Evolutionary conservation across 2,113 vertebrate genomes (phyloP).

Genomic region (Ivindomyrus marchei): DNA sequence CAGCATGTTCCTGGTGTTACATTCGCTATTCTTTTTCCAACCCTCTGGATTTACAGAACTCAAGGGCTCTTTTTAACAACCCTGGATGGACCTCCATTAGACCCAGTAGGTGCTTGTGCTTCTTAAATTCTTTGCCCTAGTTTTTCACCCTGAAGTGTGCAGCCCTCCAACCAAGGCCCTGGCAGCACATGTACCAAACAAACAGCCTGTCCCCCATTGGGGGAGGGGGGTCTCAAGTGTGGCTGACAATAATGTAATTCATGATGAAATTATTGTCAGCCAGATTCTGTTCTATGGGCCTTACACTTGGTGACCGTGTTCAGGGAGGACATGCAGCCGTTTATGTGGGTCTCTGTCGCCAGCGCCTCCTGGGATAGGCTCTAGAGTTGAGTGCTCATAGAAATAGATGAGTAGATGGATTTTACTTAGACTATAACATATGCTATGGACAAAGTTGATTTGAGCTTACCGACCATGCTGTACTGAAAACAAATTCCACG

Average conservation of each 20-base stretch:
- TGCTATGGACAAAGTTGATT: not conserved
- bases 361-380: not conserved
- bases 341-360: not conserved
- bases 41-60: not conserved
- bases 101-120: not conserved
- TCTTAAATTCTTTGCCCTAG: not conserved
- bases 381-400: not conserved
- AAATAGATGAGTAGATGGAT: not conserved
- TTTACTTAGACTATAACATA: not conserved
- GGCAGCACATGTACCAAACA: not conserved
- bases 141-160: not conserved
- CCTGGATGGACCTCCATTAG: not conserved
- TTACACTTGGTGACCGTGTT: not conserved
- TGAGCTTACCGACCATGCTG: not conserved
- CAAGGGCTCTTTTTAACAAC: not conserved
- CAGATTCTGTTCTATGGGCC: not conserved
- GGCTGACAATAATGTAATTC: not conserved
- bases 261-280: not conserved
- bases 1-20: not conserved
- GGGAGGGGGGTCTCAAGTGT: not conserved
- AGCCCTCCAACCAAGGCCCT: not conserved
- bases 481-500: not conserved
- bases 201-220: not conserved
- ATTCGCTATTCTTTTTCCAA: not conserved
- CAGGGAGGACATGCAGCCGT: not conserved